Conservation (phyloP, 92 coral and sea anemone genomes). For the Virgularia gustaviana region DNA sequence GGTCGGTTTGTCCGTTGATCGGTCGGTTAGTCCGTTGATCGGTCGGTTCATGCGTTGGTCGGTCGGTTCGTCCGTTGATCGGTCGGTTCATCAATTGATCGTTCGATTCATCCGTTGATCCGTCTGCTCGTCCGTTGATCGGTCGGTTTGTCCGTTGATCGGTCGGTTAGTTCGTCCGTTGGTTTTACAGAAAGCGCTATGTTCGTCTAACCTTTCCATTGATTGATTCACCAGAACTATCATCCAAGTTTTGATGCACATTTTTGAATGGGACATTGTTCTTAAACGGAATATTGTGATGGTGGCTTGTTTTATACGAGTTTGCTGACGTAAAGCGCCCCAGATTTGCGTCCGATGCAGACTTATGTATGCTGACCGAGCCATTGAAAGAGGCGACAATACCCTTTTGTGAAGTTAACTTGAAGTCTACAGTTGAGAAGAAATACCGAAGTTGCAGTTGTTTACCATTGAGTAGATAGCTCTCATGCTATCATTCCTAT, state of each 20-base stretch:
- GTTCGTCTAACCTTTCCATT: constrained; percentile 21
- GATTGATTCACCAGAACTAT: constrained; percentile 36
- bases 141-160: not conserved
- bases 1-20: no score
- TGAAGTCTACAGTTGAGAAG: not conserved
- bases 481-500: no score
- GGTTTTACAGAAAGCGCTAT: no score
- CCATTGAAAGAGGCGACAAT: not conserved
- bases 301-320: constrained; percentile 30
- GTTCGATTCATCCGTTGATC: no score
- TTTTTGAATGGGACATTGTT: not conserved
- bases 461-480: no score
- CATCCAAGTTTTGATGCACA: not conserved
- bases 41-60: no score
- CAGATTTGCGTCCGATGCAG: constrained; percentile 29
- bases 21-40: no score
- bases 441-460: no score
- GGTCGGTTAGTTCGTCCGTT: no score
- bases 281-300: constrained; percentile 3
- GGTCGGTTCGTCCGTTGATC: no score
- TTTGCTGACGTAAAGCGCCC: constrained; percentile 25
- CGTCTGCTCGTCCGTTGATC: constrained; percentile 28
- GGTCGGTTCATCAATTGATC: no score
- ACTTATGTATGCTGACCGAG: constrained; percentile 11
- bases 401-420: not conserved